Conservation (phyloP, 2,797 vertebrate species). For the Hypotaenidia philippensis region DNA sequence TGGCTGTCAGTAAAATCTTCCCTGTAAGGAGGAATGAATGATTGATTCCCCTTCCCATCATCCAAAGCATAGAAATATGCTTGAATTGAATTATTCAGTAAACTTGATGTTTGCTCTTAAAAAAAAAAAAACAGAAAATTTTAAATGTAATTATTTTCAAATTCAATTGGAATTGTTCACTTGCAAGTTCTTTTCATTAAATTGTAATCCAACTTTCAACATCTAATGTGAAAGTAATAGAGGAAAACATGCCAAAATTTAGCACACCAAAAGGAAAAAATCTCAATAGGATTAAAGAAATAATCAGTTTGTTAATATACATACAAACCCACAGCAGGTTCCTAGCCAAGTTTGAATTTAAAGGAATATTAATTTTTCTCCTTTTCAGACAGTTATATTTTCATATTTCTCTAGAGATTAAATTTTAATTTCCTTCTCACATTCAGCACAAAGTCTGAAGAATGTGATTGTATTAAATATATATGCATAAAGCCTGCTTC, state of each 20-base stretch:
- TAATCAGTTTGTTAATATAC: neutral
- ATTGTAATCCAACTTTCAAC: neutral
- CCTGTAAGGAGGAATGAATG: neutral
- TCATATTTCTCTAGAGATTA: neutral
- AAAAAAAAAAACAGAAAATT: neutral
- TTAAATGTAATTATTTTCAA: neutral
- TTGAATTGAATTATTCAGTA: neutral
- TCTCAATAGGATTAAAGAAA: neutral
- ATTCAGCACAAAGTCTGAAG: neutral
- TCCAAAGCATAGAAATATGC: neutral
- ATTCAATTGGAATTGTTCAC: neutral
- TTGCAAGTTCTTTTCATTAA: neutral
- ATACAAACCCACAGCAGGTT: neutral
- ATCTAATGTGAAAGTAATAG: neutral
- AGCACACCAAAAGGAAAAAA: neutral
- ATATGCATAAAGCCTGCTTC: neutral
- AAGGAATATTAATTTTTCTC: neutral
- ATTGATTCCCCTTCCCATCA: neutral
- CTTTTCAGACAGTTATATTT: neutral
- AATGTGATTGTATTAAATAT: neutral
- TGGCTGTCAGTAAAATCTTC: neutral
- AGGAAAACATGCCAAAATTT: neutral
- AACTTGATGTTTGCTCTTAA: neutral
- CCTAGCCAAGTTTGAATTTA: neutral
- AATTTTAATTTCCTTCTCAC: neutral